Evolutionary conservation across 2,888 invertebrate genomes (phyloP).

Genomic region (Brenthis hecate): DNA sequence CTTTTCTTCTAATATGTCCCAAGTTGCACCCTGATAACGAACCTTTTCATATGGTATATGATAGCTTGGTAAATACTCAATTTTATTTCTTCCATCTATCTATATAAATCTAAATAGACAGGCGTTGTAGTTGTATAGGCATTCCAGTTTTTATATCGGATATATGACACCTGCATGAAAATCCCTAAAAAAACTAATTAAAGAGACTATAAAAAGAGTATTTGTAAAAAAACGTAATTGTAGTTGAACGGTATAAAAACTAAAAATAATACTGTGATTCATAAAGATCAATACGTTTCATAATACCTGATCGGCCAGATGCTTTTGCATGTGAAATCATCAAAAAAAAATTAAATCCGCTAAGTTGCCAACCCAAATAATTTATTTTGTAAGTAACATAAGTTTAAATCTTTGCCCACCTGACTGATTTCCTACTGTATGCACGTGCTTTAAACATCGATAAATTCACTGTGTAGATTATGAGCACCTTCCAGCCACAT

Average conservation of each 20-base stretch:
- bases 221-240: too few relatives aligned
- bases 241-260: background rate
- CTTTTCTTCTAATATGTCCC: too few relatives aligned
- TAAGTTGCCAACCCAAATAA: conserved; percentile 53
- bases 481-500: conserved; percentile 50
- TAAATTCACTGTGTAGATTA: conserved; percentile 65
- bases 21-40: too few relatives aligned
- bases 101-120: too few relatives aligned
- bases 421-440: conserved; percentile 65
- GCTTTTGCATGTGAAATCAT: conserved; percentile 25
- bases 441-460: conserved; percentile 75
- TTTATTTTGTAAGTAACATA: conserved; percentile 52
- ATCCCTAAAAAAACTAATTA: too few relatives aligned
- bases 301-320: conserved; percentile 37
- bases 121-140: too few relatives aligned
- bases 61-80: too few relatives aligned
- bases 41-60: too few relatives aligned
- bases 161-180: too few relatives aligned
- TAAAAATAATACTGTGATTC: background rate
- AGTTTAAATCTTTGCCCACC: conserved; percentile 59
- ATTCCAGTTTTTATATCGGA: too few relatives aligned
- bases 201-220: too few relatives aligned
- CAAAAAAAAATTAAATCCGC: conserved; percentile 43
- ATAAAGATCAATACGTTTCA: conserved; percentile 7
- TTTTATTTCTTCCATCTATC: too few relatives aligned